Evolutionary conservation across 2,113 vertebrate genomes (phyloP).

Genomic region (Opisthocomus hoazin): DNA sequence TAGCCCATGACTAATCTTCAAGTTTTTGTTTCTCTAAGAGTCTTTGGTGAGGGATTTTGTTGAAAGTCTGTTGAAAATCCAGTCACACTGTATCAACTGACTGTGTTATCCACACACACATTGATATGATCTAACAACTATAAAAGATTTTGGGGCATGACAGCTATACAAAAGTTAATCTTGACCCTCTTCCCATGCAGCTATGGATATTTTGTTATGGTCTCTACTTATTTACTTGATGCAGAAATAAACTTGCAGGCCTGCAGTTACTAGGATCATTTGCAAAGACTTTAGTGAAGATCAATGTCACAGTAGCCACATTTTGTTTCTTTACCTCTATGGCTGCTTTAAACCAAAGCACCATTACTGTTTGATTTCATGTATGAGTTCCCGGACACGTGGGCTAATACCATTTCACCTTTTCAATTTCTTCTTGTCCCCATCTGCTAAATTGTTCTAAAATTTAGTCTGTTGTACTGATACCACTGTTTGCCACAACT

Average conservation of each 20-base stretch:
- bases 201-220: neutral
- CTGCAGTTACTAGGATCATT: neutral
- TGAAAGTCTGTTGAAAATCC: constrained; percentile 46
- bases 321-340: neutral
- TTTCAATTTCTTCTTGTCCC: neutral
- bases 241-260: neutral
- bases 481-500: neutral
- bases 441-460: neutral
- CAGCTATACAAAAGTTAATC: neutral
- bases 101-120: neutral
- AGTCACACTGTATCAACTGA: constrained; percentile 36
- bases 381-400: neutral
- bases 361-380: neutral
- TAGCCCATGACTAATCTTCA: constrained; percentile 51
- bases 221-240: neutral
- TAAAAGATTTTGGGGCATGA: neutral
- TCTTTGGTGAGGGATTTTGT: constrained; percentile 29
- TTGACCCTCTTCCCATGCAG: neutral
- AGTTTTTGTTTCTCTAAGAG: constrained; percentile 46
- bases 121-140: neutral
- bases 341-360: neutral
- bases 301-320: neutral
- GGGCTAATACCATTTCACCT: neutral
- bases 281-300: neutral
- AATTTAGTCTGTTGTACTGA: neutral